Evolutionary conservation across 2,888 invertebrate species (phyloP), one percentile per base, ranked within the genome.

Genomic region (Drosophila phalerata): DNA sequence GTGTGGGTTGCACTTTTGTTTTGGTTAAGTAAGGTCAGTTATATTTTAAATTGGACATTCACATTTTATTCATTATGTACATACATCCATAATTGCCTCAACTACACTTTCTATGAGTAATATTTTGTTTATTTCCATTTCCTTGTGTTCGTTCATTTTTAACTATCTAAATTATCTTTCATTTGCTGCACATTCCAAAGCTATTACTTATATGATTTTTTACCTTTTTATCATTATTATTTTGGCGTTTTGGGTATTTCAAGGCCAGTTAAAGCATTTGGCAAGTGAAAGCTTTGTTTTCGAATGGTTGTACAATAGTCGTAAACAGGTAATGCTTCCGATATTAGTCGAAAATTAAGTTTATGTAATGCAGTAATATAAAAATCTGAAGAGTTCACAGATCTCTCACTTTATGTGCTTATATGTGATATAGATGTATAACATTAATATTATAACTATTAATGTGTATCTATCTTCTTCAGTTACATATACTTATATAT

Each of bases 231-330:
- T 30, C 10, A 10, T 30, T 42, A 53, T 53, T 43, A 48, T 53
- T 34, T 43, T n/a, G 40, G 28, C 17, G 40, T 61, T 67, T 19
- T 49, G 6, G 30, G 15, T 22, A 55, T 69, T 53, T 69, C 63
- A 77, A 69, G 77, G 77, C 52, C 48, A 63, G n/a, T 34, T 25
- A 48, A 57, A 38, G 34, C 45, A 58, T 49, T 61, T 57, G 22
- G 48, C 53, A 62, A 58, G 73, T 73, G 77, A 77, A 77, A 77
- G 77, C 68, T 30, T 51, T 52, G 58, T 42, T 53, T 67, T 34
- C 17, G 25, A 58, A 15, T 42, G 19, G 64, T 45, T 58, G 28
- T 30, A 53, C 56, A 58, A 45, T 58, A 66, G 32, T 42, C 11
- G 5, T 42, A 61, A 43, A 65, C 57, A 76, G 56, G 45, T 66